Evolutionary conservation across 2,113 vertebrate genomes (phyloP), one percentile per base, ranked within the genome.

Genomic region (Eleginops maclovinus): DNA sequence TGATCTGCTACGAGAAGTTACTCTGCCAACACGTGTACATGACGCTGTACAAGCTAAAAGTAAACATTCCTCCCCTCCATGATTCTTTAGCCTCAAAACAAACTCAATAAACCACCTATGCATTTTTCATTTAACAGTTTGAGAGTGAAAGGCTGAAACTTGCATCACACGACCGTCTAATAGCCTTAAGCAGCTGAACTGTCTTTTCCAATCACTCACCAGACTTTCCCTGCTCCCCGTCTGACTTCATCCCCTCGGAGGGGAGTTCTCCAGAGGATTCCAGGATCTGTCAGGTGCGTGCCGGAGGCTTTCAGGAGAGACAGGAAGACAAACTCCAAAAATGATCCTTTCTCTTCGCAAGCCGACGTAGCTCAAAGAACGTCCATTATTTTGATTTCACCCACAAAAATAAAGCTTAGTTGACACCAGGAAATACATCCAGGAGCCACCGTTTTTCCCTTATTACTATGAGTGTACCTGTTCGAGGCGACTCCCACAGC

Each of bases 141-240:
- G 1, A 58, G 77, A 70, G 51, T 16, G n/a, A 41, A 78, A 41
- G 43, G 40, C 55, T 67, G 53, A 75, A 71, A 44, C 10, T 36
- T 51, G n/a, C 62, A 60, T 65, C 55, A 49, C 10, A 0, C 10
- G 24, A 1, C 19, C 17, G 50, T 51, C 17, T 55, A 79, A 0
- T 28, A 53, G 21, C 31, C 31, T 36, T 36, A 36, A 2, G 24
- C 60, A 10, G 44, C 60, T 58, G 61, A 63, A 60, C 26, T 73
- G 62, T 61, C 79, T 14, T 63, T 62, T 72, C 49, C 85, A 90
- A 94, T 85, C 85, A 94, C 96, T 88, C 92, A 96, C 94, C 95
- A 15, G 90, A 87, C 73, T 91, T 88, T 82, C 79, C 84, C 79
- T 94, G 86, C 83, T 96, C 96, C 72, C 88, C 86, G 83, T 95